These are phyloP conservation scores for Melanogrammus aeglefinus DNA, from an alignment of 2,797 vertebrate species.

Conservation along the genomic window DNA sequence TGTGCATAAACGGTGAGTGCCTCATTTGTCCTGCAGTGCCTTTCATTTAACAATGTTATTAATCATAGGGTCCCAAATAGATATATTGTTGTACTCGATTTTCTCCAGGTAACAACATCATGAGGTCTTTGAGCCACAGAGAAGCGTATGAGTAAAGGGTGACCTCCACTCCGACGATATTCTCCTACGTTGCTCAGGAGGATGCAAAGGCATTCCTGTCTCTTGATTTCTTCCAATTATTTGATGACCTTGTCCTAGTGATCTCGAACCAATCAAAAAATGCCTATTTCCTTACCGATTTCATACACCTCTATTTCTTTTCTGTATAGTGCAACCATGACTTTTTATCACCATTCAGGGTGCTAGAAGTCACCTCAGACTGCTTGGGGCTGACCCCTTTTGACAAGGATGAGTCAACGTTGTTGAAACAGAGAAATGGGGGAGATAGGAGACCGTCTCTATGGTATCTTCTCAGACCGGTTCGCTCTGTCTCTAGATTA, in stretches of 20 bases:
- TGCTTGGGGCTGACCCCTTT: background rate
- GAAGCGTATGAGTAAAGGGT: background rate
- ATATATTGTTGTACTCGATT: background rate
- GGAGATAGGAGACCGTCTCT: background rate
- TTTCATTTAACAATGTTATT: background rate
- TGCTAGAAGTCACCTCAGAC: background rate
- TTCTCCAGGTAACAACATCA: conserved; percentile 5
- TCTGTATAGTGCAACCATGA: background rate
- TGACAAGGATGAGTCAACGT: background rate
- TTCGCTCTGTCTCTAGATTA: background rate
- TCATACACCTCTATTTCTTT: too few species aligned
- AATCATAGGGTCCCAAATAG: background rate
- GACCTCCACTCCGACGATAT: conserved; percentile 11
- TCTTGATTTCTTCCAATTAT: background rate
- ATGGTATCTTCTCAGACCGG: background rate
- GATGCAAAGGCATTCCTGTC: background rate
- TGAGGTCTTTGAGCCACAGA: conserved; percentile 8
- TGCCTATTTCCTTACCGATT: too few species aligned
- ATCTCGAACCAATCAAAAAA: background rate
- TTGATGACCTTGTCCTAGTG: background rate
- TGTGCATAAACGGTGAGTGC: background rate
- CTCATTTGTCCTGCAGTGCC: background rate
- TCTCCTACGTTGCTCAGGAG: background rate
- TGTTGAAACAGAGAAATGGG: background rate
- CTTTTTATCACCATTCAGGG: background rate